Evolutionary conservation across 1,140 invertebrate species (phyloP).

Genomic region (Drosophila pseudoobscura): DNA sequence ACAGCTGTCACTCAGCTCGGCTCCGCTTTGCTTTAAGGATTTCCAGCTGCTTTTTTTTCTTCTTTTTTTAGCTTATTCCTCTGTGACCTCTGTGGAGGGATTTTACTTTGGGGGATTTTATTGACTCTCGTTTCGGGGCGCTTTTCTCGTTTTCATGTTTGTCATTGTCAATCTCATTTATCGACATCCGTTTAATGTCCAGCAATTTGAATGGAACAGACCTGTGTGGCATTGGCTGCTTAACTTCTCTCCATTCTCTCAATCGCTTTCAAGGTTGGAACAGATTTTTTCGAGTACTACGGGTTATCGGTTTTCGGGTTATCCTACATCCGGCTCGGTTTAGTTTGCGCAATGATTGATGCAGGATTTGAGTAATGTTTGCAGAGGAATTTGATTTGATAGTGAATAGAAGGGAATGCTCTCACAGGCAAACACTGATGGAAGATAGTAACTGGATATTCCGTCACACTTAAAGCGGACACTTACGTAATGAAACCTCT

Average conservation of each 20-base stretch:
- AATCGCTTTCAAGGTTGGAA: conserved; percentile 54
- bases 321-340: conserved; percentile 30
- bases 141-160: conserved; percentile 75
- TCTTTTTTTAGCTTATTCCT: conserved; percentile 44
- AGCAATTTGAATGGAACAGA: conserved; percentile 65
- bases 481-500: no score
- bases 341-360: conserved; percentile 28
- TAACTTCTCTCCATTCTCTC: conserved; percentile 35
- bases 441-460: no score
- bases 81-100: conserved; percentile 66
- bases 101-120: conserved; percentile 67
- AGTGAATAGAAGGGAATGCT: not conserved
- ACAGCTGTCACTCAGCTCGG: conserved; percentile 44
- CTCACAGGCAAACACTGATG: not conserved
- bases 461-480: not conserved
- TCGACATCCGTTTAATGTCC: conserved; percentile 74
- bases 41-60: conserved; percentile 13
- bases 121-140: conserved; percentile 63
- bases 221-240: conserved; percentile 43
- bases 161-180: conserved; percentile 81
- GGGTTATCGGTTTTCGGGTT: not conserved
- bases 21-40: conserved; percentile 68
- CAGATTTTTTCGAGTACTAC: conserved; percentile 7
- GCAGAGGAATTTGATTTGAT: conserved; percentile 1
- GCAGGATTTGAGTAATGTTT: not conserved